A percentile compares a stretch with the other conserved stretches of the same genome.
These are phyloP conservation scores for Oxycera nigricornis DNA, from an alignment of 2,888 invertebrate genomes.

Conservation along the genomic window DNA sequence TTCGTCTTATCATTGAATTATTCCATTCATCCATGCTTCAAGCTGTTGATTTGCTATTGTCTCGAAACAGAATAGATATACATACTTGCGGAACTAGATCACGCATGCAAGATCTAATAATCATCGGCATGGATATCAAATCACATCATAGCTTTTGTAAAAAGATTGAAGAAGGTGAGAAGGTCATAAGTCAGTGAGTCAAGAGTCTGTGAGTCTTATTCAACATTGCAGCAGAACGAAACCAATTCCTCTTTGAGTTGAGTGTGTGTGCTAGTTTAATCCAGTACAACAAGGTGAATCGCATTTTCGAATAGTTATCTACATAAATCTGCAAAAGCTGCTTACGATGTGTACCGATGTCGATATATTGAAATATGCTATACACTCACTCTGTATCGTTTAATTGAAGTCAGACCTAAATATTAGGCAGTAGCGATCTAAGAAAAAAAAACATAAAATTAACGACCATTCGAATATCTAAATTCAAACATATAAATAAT, in stretches of 20 bases:
- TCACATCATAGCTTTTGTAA: background rate
- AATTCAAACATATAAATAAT: constrained; percentile 3
- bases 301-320: no score
- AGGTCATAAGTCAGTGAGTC: background rate
- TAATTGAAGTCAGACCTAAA: background rate
- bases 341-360: no score
- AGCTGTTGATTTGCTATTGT: background rate
- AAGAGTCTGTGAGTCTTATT: background rate
- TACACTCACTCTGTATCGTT: background rate
- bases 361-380: no score
- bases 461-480: background rate
- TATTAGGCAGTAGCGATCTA: background rate
- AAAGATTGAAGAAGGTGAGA: background rate
- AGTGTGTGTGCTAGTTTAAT: background rate
- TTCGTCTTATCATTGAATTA: background rate
- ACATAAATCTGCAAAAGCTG: no score
- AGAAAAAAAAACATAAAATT: background rate
- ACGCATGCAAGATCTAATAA: background rate
- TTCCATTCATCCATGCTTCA: background rate
- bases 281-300: no score
- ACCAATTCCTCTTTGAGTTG: background rate
- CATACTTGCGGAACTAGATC: background rate
- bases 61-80: background rate
- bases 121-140: background rate
- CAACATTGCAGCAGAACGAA: background rate